Base-by-base conservation (phyloP, 2,888 invertebrate genomes). In the Sphaerophoria rueppellii region DNA sequence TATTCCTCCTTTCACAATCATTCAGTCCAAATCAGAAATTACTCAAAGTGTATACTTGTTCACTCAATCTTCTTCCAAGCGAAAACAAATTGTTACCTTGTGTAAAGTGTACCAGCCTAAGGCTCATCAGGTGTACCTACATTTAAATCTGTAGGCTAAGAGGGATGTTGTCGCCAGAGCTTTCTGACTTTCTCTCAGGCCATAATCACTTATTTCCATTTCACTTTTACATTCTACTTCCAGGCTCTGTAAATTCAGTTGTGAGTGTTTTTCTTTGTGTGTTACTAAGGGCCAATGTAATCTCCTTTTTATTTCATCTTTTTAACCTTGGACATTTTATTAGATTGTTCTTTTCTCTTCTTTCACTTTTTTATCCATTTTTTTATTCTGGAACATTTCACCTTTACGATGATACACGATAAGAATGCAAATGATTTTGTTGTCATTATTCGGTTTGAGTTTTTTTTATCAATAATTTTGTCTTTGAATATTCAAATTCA, bases 371-470 rank as follows among this genome's bases (percentile, higher is more conserved):
- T 24, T 24, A 24, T 24, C n/a, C 16, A 48, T 61, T 61, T 52
- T 52, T 34, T 60, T 52, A 60, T 43, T 60, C 69, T 32, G 32
- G 63, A 57, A 70, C 71, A 63, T 71, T 77, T 70, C 32, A 16
- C 55, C 37, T 48, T 34, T 46, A 43, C 11, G 24, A 50, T 14
- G 37, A 54, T 35, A 5, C 14, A 61, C 40, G 71, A 57, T 71
- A 50, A 48, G 71, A 77, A 77, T 77, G 43, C 50, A 77, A 71
- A 71, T 77, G 63, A 63, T 63, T 50, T 55, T 77, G 61, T 77
- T 70, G 70, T 77, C 60, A 70, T 70, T 61, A 43, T 50, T 71
- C 7, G 52, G 37, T 37, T 7, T 52, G 65, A 52, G 4, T 65
- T 65, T 52, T 65, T 35, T 52, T 35, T 67, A 54, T 54, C 40